Base-by-base conservation (phyloP, 2,113 vertebrate genomes). In the Sebastes schlegelii region DNA sequence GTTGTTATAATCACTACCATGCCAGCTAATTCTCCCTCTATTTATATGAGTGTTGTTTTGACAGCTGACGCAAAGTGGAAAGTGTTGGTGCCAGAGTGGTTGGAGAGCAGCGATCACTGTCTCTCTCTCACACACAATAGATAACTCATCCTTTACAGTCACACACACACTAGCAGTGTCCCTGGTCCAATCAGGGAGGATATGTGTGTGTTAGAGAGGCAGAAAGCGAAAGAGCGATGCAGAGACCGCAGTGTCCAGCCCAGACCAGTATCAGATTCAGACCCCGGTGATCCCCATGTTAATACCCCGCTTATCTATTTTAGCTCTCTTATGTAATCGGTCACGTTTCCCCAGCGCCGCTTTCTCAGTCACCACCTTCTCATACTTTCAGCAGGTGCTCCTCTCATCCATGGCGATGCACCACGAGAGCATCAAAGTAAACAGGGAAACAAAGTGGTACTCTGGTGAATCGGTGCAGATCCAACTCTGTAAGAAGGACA, bases 31-130 rank as follows among this genome's bases (percentile, higher is more conserved):
- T 92, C 87, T 60, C 67, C 48, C 79, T 83, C 91, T 91, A 91
- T 94, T 89, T 91, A 86, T 93, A 88, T 45, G 70, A 76, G 79
- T 85, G 58, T 58, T 91, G 91, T 91, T 93, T 90, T 87, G 85
- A 90, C 92, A 93, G 91, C 92, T 93, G 93, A 91, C 74, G 69
- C 84, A 80, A 84, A 80, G 80, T 76, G 88, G 89, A 92, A 90
- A 91, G 86, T 83, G 76, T 88, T 42, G 10, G 46, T 77, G 86
- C 73, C 82, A 79, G 79, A 70, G 67, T 69, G 83, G 72, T 49
- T 54, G 67, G 48, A 73, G 74, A 78, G 45, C 74, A 70, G 49
- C 74, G 80, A 74, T 80, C 57, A 21, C 5, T 61, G 2, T 34
- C 16, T 63, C 71, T 42, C 16, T 51, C 74, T 8, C 46, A 67